Evolutionary conservation across 2,888 invertebrate genomes (phyloP).

Genomic region (Chaitophorus viminalis): DNA sequence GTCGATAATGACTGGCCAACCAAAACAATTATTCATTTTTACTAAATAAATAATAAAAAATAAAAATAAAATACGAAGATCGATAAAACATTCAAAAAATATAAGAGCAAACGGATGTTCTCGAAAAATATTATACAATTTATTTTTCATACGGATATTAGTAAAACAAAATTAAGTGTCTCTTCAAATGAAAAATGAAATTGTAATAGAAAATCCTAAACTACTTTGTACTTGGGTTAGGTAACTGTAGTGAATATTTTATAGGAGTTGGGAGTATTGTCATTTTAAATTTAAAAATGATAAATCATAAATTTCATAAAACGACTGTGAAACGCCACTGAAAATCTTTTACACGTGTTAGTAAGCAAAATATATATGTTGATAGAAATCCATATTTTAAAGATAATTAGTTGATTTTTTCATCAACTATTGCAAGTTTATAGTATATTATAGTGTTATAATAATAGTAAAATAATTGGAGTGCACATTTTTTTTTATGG

Average conservation of each 20-base stretch:
- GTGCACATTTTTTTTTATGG: too few species aligned
- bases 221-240: background rate
- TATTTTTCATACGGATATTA: background rate
- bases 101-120: background rate
- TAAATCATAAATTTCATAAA: background rate
- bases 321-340: background rate
- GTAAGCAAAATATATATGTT: background rate
- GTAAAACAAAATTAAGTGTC: background rate
- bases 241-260: background rate
- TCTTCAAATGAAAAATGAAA: background rate
- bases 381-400: background rate
- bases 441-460: too few species aligned
- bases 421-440: too few species aligned
- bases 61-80: background rate
- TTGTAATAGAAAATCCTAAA: background rate
- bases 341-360: background rate
- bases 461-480: too few species aligned
- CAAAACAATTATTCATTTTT: too few species aligned
- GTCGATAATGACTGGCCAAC: too few species aligned
- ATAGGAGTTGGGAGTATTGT: background rate
- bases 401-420: too few species aligned
- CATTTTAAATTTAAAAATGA: background rate
- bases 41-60: too few species aligned
- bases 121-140: background rate
- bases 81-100: background rate